Evolutionary conservation across 1,140 invertebrate genomes (phyloP).

Genomic region (Diachasmimorpha longicaudata): DNA sequence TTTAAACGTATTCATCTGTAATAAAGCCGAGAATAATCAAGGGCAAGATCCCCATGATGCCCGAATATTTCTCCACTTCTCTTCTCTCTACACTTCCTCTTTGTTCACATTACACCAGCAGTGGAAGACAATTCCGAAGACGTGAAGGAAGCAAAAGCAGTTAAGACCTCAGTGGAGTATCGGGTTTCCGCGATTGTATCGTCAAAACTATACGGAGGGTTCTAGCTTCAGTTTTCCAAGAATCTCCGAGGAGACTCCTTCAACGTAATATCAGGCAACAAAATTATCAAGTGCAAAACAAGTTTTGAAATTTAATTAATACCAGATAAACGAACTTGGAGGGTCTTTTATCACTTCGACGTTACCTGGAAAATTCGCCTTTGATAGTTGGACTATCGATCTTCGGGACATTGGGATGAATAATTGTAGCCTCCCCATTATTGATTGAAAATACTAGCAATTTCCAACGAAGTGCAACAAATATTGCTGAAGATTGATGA

Average conservation of each 20-base stretch:
- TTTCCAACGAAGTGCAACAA: too few relatives aligned
- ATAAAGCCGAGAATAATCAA: background rate
- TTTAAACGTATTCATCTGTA: background rate
- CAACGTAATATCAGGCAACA: background rate
- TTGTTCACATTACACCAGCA: background rate
- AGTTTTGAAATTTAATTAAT: background rate
- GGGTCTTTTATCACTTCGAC: background rate
- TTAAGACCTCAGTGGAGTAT: conserved; percentile 2
- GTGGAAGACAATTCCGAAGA: background rate
- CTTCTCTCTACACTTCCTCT: background rate
- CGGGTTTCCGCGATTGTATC: conserved; percentile 8
- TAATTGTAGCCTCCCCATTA: too few relatives aligned
- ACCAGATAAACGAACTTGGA: background rate
- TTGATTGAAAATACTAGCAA: too few relatives aligned
- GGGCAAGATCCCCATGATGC: background rate
- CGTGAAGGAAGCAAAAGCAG: background rate
- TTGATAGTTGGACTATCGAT: too few relatives aligned
- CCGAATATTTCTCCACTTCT: background rate
- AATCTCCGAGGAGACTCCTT: background rate
- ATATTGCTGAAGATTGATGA: too few relatives aligned
- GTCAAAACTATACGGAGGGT: background rate
- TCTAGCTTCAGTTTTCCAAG: background rate
- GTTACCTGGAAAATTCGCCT: background rate
- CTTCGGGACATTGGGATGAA: too few relatives aligned
- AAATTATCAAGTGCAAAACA: background rate